These are phyloP conservation scores for Drosophila putrida DNA, from an alignment of 2,888 invertebrate species.

Conservation along the genomic window DNA sequence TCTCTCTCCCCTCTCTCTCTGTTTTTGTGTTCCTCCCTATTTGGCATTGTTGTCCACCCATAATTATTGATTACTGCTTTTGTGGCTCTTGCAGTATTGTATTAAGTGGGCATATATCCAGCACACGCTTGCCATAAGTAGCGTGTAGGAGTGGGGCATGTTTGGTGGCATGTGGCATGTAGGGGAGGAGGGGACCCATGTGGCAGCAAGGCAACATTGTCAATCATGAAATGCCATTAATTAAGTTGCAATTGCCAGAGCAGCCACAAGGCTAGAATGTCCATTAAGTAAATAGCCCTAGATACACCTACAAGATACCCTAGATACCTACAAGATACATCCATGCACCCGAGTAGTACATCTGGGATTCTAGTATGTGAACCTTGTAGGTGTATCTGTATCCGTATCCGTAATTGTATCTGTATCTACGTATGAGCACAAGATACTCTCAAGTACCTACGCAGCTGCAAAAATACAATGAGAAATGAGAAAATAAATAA, in stretches of 20 bases:
- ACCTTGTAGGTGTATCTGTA: background rate
- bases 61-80: slow-evolving; percentile 56
- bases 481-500: slow-evolving; percentile 12
- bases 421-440: background rate
- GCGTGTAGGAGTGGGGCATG: background rate
- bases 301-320: background rate
- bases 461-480: slow-evolving; percentile 13
- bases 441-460: slow-evolving; percentile 15
- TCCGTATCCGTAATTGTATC: background rate
- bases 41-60: slow-evolving; percentile 30
- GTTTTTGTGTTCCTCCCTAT: background rate
- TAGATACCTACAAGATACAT: background rate
- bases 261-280: slow-evolving; percentile 32
- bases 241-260: slow-evolving; percentile 48
- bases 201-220: slow-evolving; percentile 34
- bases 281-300: slow-evolving; percentile 31
- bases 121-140: slow-evolving; percentile 2
- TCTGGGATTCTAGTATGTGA: no score
- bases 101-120: slow-evolving; percentile 42
- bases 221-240: slow-evolving; percentile 56
- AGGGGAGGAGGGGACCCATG: no score
- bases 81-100: slow-evolving; percentile 35
- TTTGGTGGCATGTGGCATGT: background rate
- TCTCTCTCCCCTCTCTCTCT: background rate
- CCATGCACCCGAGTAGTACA: background rate